Evolutionary conservation across 2,888 invertebrate species (phyloP), one percentile per base, ranked within the genome.

Genomic region (Empis stercorea): DNA sequence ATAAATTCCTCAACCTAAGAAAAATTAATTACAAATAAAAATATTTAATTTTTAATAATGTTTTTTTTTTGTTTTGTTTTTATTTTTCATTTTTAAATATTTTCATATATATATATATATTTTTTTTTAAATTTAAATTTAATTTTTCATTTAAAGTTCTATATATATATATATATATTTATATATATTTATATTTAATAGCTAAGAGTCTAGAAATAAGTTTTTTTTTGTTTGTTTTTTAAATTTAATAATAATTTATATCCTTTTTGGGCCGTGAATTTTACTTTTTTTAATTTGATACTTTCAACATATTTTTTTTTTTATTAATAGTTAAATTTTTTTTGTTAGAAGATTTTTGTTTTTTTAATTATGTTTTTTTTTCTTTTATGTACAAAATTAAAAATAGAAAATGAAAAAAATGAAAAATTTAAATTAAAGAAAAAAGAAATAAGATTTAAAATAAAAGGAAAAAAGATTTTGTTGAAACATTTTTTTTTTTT

Each of bases 71-170:
- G 13, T 34, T 34, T 10, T 34, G 7, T 34, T 34, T 34, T 34
- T 34, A n/a, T 34, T 34, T 34, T 34, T 34, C n/a, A n/a, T 34
- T 34, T 34, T 34, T n/a, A n/a, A 34, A 34, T 34, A n/a, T 34
- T n/a, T 7, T 34, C 13, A 34, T 34, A 34, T 34, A 34, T 34
- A 34, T 32, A 23, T 23, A 23, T 40, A 20, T 40, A 23, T 40
- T 20, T 40, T 40, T 23, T 11, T 40, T 23, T 40, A n/a, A 40
- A 27, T 23, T 40, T 40, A 23, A 40, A 38, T 38, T 38, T 38
- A 38, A 38, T 38, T 38, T 38, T 38, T 38, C 38, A 38, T 40
- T 40, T 40, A 40, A 40, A 40, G 20, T 40, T 40, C 40, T 40
- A 40, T 40, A 27, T 40, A 16, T 37, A 37, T 37, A 37, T 37